Conservation (phyloP, 1,140 invertebrate genomes). For the Physella acuta region DNA sequence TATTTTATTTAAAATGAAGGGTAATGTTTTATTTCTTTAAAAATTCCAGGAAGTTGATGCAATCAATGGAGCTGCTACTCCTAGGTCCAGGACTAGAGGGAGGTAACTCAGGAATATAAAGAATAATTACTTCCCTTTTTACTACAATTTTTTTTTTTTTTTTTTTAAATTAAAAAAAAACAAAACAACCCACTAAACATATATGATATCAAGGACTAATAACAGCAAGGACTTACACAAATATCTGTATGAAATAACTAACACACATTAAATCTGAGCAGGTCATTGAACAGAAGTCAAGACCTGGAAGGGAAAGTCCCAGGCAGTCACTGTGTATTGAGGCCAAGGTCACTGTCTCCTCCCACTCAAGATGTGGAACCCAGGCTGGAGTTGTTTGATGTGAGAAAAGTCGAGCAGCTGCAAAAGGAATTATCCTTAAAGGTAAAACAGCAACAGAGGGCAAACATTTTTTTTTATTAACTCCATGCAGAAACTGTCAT, state of each 20-base stretch:
- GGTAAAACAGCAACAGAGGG: background rate
- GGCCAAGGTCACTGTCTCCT: constrained; percentile 20
- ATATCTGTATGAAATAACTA: too few species aligned
- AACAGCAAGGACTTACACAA: too few species aligned
- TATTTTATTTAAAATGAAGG: too few species aligned
- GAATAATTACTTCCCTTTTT: background rate
- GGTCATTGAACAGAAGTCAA: background rate
- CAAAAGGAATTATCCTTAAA: constrained; percentile 11
- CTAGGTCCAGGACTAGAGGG: background rate
- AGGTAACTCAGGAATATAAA: constrained; percentile 4
- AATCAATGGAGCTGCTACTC: background rate
- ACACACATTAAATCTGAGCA: too few species aligned
- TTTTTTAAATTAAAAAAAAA: too few species aligned
- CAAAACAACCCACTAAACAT: too few species aligned
- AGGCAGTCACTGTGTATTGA: too few species aligned
- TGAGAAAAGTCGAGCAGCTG: constrained; percentile 1
- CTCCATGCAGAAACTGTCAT: too few species aligned
- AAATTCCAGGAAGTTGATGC: constrained; percentile 25
- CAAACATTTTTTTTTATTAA: too few species aligned
- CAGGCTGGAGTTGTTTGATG: background rate
- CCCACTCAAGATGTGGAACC: constrained; percentile 11
- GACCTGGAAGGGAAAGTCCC: background rate
- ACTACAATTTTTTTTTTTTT: background rate
- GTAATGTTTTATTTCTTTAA: too few species aligned
- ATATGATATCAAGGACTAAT: too few species aligned